Evolutionary conservation across 2,113 vertebrate species (phyloP).

Genomic region (Caracal caracal): DNA sequence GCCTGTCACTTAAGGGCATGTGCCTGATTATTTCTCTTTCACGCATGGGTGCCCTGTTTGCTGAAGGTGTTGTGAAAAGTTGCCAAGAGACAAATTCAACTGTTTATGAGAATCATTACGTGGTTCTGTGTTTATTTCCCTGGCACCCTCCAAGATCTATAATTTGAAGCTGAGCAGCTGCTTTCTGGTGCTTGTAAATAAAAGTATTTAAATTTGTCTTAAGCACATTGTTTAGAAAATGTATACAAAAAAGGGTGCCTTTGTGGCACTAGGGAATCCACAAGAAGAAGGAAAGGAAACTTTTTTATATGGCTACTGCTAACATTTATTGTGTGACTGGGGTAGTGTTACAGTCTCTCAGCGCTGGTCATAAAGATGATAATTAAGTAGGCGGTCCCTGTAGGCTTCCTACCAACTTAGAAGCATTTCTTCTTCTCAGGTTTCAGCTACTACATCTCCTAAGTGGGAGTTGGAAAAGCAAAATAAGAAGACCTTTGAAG

Average conservation of each 20-base stretch:
- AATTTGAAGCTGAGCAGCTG: constrained; percentile 59
- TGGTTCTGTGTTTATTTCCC: constrained; percentile 62
- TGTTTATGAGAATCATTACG: constrained; percentile 67
- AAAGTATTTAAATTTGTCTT: constrained; percentile 57
- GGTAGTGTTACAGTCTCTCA: constrained; percentile 79
- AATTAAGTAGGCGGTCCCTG: constrained; percentile 72
- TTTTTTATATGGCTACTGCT: constrained; percentile 74
- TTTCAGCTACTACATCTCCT: constrained; percentile 75
- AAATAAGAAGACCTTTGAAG: constrained; percentile 76
- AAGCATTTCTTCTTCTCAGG: constrained; percentile 73
- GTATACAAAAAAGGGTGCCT: constrained; percentile 54
- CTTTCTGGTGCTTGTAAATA: constrained; percentile 59
- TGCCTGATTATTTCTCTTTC: constrained; percentile 54
- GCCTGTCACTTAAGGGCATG: constrained; percentile 22
- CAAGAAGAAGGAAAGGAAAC: constrained; percentile 74
- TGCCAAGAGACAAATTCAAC: constrained; percentile 75
- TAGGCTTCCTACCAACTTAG: constrained; percentile 58
- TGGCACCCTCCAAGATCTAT: constrained; percentile 47
- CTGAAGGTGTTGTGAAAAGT: constrained; percentile 51
- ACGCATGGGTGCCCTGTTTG: constrained; percentile 47
- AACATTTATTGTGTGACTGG: constrained; percentile 68
- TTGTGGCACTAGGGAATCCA: constrained; percentile 44
- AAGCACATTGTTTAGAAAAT: constrained; percentile 59
- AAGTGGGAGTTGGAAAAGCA: constrained; percentile 54
- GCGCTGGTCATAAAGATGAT: constrained; percentile 67